These are phyloP conservation scores for Drosophila takahashii DNA, from an alignment of 1,140 invertebrate genomes.

Conservation along the genomic window DNA sequence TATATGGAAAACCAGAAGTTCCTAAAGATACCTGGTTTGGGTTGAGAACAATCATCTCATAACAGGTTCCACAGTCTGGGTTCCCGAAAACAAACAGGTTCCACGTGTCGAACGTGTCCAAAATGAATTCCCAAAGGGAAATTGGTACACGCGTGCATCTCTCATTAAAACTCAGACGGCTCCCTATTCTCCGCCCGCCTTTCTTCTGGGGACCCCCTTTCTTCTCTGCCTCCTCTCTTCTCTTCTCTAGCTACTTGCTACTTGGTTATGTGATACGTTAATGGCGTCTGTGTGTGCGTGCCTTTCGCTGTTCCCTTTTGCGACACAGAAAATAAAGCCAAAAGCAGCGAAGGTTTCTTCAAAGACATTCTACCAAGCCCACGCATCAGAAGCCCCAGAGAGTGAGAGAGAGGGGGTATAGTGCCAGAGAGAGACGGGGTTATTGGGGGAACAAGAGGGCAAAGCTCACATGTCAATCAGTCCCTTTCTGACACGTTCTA, in stretches of 20 bases:
- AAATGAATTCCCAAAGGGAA: slow-evolving; percentile 24
- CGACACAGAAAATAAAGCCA: slow-evolving; percentile 32
- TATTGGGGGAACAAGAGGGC: not conserved
- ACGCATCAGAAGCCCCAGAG: slow-evolving; percentile 16
- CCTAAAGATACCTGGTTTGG: slow-evolving; percentile 8
- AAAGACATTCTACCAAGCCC: slow-evolving; percentile 44
- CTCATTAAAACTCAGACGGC: slow-evolving; percentile 29
- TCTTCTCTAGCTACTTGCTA: slow-evolving; percentile 10
- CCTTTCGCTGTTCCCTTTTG: slow-evolving; percentile 6
- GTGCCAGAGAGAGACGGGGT: not conserved
- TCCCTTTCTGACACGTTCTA: slow-evolving; percentile 1
- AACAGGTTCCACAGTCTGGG: slow-evolving; percentile 43
- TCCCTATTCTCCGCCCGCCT: not conserved
- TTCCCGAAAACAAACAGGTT: slow-evolving; percentile 38
- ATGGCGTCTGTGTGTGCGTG: slow-evolving; percentile 26
- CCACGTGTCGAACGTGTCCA: slow-evolving; percentile 23
- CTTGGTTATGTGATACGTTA: slow-evolving; percentile 41
- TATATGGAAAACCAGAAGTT: slow-evolving; percentile 17
- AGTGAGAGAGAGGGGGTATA: not conserved
- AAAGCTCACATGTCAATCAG: slow-evolving; percentile 57
- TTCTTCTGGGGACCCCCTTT: not conserved
- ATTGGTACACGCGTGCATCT: slow-evolving; percentile 53
- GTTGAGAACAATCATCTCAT: slow-evolving; percentile 2
- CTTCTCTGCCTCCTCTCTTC: not conserved
- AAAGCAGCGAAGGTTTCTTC: slow-evolving; percentile 38